Conservation (phyloP, 2,888 invertebrate species). For the Synanthedon formicaeformis region DNA sequence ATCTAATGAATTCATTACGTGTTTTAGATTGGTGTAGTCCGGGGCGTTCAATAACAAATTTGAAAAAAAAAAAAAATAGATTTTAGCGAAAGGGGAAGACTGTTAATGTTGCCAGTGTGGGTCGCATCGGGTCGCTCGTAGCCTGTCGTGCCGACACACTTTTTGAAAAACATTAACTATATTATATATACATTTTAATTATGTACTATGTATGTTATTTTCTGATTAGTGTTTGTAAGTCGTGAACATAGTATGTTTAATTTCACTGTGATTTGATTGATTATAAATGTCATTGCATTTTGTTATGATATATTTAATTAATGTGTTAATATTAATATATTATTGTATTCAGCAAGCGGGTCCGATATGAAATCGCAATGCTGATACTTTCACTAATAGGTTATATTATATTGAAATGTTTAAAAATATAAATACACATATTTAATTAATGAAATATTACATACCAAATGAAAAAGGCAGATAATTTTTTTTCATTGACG, state of each 20-base stretch:
- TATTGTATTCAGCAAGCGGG: background rate
- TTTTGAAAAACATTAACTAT: constrained; percentile 13
- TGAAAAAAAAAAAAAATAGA: too few relatives aligned
- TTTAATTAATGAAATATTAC: background rate
- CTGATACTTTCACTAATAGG: background rate
- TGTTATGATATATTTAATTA: constrained; percentile 22
- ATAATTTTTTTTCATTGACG: constrained; percentile 46
- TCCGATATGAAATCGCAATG: background rate
- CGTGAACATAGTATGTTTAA: constrained; percentile 58
- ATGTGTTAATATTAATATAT: constrained; percentile 20
- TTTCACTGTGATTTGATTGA: constrained; percentile 65
- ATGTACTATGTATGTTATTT: constrained; percentile 46
- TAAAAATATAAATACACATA: constrained; percentile 1
- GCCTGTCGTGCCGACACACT: background rate
- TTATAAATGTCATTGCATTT: constrained; percentile 53
- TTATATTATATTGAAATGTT: background rate
- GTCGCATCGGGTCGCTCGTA: background rate
- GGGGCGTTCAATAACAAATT: background rate
- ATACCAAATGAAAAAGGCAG: constrained; percentile 12
- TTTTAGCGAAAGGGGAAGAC: background rate
- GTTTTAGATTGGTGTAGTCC: constrained; percentile 29
- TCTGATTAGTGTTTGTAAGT: constrained; percentile 59
- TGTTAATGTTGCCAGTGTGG: constrained; percentile 8
- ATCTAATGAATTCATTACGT: constrained; percentile 39
- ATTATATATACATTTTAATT: constrained; percentile 18